A percentile compares a stretch with the other conserved stretches of the same genome.
Conservation (phyloP, 2,797 vertebrate species). For the Danio jaintianensis region DNA sequence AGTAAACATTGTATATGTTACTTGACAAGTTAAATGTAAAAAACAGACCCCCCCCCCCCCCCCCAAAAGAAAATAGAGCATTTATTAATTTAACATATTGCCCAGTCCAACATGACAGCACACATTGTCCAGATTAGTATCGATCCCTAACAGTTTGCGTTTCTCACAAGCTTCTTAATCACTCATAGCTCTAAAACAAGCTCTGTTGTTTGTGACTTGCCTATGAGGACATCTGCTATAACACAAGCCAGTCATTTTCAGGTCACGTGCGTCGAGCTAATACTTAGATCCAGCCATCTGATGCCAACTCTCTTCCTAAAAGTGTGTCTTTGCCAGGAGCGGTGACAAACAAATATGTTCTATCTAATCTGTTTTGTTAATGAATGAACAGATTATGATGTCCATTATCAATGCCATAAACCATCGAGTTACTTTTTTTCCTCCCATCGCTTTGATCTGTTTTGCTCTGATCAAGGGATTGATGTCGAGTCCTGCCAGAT, state of each 20-base stretch:
- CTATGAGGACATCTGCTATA: slow-evolving; percentile 53
- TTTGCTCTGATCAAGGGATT: slow-evolving; percentile 44
- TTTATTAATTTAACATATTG: no score
- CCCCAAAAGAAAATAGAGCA: no score
- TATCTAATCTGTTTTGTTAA: slow-evolving; percentile 11
- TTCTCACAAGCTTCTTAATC: background rate
- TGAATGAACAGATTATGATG: slow-evolving; percentile 18
- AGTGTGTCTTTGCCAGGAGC: slow-evolving; percentile 18
- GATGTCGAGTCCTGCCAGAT: slow-evolving; percentile 50
- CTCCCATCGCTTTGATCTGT: slow-evolving; percentile 45
- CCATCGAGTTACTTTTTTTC: slow-evolving; percentile 21
- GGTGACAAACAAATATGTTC: slow-evolving; percentile 26
- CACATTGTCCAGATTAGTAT: no score
- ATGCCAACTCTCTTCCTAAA: slow-evolving; percentile 46
- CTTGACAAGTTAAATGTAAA: no score
- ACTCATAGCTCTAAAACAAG: slow-evolving; percentile 1
- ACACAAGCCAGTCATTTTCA: slow-evolving; percentile 51
- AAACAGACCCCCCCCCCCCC: no score
- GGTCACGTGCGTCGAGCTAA: slow-evolving; percentile 46
- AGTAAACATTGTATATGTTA: no score
- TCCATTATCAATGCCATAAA: background rate
- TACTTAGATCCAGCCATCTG: slow-evolving; percentile 50
- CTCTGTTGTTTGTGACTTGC: slow-evolving; percentile 45
- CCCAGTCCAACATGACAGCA: no score
- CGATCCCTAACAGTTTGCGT: background rate